Conservation (phyloP, 2,888 invertebrate species). For the Macropis europaea region DNA sequence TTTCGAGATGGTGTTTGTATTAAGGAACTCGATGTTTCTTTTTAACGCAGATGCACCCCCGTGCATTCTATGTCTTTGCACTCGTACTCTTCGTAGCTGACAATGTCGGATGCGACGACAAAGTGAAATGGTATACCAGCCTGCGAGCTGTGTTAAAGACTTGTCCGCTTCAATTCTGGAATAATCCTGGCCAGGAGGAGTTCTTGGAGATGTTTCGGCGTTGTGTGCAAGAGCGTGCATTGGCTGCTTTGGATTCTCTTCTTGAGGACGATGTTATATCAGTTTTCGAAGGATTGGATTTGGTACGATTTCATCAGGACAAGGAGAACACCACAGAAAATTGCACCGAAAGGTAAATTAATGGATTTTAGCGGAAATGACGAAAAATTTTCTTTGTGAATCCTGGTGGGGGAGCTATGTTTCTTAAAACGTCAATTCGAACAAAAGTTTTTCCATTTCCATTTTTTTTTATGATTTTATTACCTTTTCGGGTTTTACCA, state of each 20-base stretch:
- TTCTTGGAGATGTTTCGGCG: conserved; percentile 65
- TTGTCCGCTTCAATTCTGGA: conserved; percentile 63
- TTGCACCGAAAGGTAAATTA: conserved; percentile 15
- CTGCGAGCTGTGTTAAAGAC: conserved; percentile 65
- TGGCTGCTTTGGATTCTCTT: conserved; percentile 83
- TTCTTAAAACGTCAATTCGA: too few relatives aligned
- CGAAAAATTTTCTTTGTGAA: too few relatives aligned
- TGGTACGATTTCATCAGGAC: conserved; percentile 82
- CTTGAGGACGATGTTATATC: conserved; percentile 84
- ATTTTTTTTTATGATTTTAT: too few relatives aligned
- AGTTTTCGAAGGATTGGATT: conserved; percentile 83
- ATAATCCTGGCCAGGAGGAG: conserved; percentile 54
- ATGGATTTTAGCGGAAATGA: too few relatives aligned
- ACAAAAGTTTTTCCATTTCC: too few relatives aligned
- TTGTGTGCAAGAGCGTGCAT: conserved; percentile 73
- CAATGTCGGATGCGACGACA: conserved; percentile 54
- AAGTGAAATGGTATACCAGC: conserved; percentile 62
- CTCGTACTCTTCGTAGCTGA: conserved; percentile 43
- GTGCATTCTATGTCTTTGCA: conserved; percentile 47
- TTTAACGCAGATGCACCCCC: conserved; percentile 61
- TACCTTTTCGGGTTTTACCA: too few relatives aligned
- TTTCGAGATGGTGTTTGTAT: background rate
- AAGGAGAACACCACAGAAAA: conserved; percentile 34
- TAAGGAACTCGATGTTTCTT: background rate
- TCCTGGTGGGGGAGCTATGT: too few relatives aligned